These are phyloP conservation scores for Anguilla pacifica DNA, from an alignment of 2,797 vertebrate genomes.

Conservation along the genomic window DNA sequence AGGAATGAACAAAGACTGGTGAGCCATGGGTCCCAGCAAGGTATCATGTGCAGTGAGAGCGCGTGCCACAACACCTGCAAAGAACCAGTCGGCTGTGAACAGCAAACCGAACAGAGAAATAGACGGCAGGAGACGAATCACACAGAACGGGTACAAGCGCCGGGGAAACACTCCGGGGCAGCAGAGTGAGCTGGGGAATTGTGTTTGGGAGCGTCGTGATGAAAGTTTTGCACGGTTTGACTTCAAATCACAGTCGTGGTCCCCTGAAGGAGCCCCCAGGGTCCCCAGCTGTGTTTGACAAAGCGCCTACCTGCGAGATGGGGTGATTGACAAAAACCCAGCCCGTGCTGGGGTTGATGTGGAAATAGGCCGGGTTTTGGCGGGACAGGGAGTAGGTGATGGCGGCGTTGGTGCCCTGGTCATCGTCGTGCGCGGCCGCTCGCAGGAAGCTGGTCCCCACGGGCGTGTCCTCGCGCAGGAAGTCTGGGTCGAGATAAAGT, in stretches of 20 bases:
- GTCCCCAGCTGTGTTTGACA: background rate
- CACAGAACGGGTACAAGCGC: background rate
- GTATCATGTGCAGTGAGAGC: constrained; percentile 24
- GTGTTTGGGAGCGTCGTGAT: background rate
- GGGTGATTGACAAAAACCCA: constrained; percentile 84
- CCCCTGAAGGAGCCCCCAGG: background rate
- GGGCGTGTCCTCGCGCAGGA: constrained; percentile 81
- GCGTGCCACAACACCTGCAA: constrained; percentile 19
- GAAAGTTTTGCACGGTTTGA: background rate
- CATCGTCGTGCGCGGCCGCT: constrained; percentile 81
- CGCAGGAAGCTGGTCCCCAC: constrained; percentile 85
- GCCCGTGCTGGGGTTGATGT: constrained; percentile 84
- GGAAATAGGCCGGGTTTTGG: constrained; percentile 80
- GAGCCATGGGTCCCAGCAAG: constrained; percentile 33
- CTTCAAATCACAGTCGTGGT: background rate
- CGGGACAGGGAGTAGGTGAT: constrained; percentile 80
- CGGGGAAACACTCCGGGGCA: background rate
- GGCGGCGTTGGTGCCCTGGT: constrained; percentile 86
- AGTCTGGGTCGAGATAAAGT: constrained; percentile 67
- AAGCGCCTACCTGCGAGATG: constrained; percentile 77
- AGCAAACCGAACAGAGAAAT: constrained; percentile 11
- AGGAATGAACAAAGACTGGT: constrained; percentile 34
- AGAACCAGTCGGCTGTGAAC: constrained; percentile 21
- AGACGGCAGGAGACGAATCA: background rate
- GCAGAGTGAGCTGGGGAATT: background rate